Percentiles rank a stretch among this genome's conserved stretches.
Evolutionary conservation across 2,113 vertebrate species (phyloP).

Genomic region (Tor tambroides): DNA sequence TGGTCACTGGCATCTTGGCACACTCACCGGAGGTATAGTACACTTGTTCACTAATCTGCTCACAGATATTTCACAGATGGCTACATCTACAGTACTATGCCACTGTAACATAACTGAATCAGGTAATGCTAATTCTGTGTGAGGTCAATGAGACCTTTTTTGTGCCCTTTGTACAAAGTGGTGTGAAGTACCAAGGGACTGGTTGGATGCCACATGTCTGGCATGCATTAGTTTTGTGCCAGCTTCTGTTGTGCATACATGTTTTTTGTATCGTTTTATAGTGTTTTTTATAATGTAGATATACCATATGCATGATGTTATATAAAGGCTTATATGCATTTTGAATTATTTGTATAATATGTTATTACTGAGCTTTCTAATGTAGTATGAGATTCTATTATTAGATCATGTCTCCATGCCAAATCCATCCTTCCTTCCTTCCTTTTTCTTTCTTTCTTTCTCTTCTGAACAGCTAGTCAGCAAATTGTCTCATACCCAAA

Average conservation of each 20-base stretch:
- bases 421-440: background rate
- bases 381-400: background rate
- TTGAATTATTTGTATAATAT: background rate
- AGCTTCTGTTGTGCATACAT: background rate
- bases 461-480: too few species aligned
- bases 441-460: too few species aligned
- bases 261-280: too few species aligned
- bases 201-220: background rate
- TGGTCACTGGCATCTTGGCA: background rate
- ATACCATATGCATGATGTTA: too few species aligned
- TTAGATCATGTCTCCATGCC: background rate
- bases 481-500: too few species aligned
- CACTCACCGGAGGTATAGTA: background rate
- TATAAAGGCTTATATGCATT: background rate
- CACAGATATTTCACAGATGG: conserved; percentile 24
- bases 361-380: background rate
- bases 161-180: background rate
- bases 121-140: conserved; percentile 1
- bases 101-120: conserved; percentile 36
- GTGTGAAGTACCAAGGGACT: background rate
- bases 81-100: conserved; percentile 1
- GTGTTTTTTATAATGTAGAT: too few species aligned
- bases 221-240: background rate
- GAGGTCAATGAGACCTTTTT: background rate
- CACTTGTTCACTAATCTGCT: conserved; percentile 40